Evolutionary conservation across 2,113 vertebrate species (phyloP).

Genomic region (Odontophorus gujanensis): DNA sequence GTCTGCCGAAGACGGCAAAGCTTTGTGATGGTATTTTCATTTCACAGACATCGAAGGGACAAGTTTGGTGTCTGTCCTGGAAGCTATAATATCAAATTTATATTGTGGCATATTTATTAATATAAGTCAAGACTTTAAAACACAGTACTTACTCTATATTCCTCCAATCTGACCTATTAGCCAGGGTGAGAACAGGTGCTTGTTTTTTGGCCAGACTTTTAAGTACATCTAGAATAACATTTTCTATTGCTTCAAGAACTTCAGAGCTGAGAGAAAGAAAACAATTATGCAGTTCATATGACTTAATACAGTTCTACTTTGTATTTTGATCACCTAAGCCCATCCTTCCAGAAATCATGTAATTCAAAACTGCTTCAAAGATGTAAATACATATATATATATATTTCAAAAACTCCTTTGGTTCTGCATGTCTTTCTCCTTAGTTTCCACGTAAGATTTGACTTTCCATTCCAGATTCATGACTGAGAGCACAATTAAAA

Average conservation of each 20-base stretch:
- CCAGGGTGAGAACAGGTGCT: conserved; percentile 82
- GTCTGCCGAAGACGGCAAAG: conserved; percentile 50
- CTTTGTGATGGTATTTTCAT: conserved; percentile 45
- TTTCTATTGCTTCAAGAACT: conserved; percentile 87
- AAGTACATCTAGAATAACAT: conserved; percentile 81
- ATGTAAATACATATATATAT: too few species aligned
- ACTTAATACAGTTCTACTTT: conserved; percentile 7
- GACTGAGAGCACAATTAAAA: conserved; percentile 23
- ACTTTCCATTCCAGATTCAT: conserved; percentile 4
- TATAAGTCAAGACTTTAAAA: neutral
- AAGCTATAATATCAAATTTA: neutral
- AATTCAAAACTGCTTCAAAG: neutral
- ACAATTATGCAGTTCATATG: neutral
- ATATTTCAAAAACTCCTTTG: neutral
- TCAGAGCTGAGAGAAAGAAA: conserved; percentile 80
- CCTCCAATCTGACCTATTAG: conserved; percentile 85
- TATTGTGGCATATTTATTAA: neutral
- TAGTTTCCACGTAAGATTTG: conserved; percentile 9
- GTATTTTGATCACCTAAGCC: neutral
- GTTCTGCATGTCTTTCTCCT: conserved; percentile 12
- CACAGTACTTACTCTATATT: conserved; percentile 84
- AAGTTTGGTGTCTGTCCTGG: neutral
- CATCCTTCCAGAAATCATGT: neutral
- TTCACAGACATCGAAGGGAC: conserved; percentile 17
- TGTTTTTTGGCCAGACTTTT: conserved; percentile 82